phyloP scores from a whole-genome alignment of 2,797 vertebrate species.

The Astyanax mexicanus region DNA sequence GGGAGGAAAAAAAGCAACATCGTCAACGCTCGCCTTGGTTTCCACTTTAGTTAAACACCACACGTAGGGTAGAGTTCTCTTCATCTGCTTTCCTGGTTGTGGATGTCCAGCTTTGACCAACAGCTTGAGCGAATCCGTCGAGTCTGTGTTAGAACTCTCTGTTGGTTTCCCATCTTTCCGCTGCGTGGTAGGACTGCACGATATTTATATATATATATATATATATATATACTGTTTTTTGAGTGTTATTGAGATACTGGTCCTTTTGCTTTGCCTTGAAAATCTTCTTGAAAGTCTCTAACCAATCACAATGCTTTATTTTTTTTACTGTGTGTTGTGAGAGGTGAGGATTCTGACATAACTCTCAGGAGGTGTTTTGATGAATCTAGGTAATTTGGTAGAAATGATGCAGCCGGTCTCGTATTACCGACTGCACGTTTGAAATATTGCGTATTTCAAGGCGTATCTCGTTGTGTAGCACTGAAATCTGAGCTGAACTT shows the following conservation, averaged over 20 bases:
- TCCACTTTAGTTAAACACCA: conserved; percentile 9
- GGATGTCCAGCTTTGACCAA: neutral
- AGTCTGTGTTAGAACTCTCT: conserved; percentile 16
- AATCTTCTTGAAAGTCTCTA: too few relatives aligned
- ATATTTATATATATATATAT: too few relatives aligned
- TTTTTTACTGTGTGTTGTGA: neutral
- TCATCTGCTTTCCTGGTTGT: neutral
- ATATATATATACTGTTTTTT: neutral
- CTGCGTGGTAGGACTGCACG: conserved; percentile 11
- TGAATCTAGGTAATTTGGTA: neutral
- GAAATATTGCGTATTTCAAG: neutral
- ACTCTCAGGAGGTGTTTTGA: neutral
- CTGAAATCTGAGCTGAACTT: conserved; percentile 17
- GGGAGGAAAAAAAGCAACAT: conserved; percentile 15
- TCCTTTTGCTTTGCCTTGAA: too few relatives aligned
- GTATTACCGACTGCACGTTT: neutral
- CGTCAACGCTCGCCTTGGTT: neutral
- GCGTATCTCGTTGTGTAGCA: neutral
- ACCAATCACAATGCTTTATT: neutral
- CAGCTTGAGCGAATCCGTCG: neutral
- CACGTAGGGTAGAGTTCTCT: neutral
- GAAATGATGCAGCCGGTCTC: neutral
- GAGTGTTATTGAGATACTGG: neutral
- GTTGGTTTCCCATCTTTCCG: conserved; percentile 4
- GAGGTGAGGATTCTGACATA: neutral